Base-by-base conservation (phyloP, 2,113 vertebrate species). In the Choloepus hoffmanni region DNA sequence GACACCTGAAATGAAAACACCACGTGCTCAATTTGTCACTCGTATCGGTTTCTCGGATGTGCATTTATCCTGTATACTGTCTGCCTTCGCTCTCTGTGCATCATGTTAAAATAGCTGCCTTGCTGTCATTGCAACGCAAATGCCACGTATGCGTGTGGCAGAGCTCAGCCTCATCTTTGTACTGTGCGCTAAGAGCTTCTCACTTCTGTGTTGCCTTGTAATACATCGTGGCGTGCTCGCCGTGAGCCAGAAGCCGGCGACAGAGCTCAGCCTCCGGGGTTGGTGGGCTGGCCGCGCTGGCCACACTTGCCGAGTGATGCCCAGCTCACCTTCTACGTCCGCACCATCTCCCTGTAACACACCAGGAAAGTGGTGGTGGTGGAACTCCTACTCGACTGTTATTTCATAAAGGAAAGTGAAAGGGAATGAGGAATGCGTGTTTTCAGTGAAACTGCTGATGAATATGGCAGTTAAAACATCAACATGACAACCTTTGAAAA, bases 1-100 rank as follows among this genome's bases (percentile, higher is more conserved):
- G 98, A 99, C 99, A 99, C 99, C 99, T 98, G 98, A 99, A 99
- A 98, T 98, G 98, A 98, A 98, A 98, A 98, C 98, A 98, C 96
- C 98, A 19, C 98, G 98, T 98, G 98, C 98, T 98, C 53, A 97
- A 95, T 97, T 95, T 98, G 98, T 99, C 99, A 99, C 98, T 98
- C 98, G 98, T 98, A 98, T 98, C 97, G 95, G 98, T 98, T 99
- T 99, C 97, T 98, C 98, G 98, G 99, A 98, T 97, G 97, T 98
- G 98, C 99, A 98, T 98, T 98, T 98, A 98, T 98, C 98, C 98
- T 99, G 99, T 98, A 97, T 98, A 98, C 98, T 99, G 98, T 98
- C 98, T 98, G 98, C 98, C 98, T 97, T 98, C 97, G 98, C 97
- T 96, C 97, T 98, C 97, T 97, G 97, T 98, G 97, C 98, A 98